phyloP scores from a whole-genome alignment of 1,140 invertebrate genomes.

The Pseudachorutes palmiensis region DNA sequence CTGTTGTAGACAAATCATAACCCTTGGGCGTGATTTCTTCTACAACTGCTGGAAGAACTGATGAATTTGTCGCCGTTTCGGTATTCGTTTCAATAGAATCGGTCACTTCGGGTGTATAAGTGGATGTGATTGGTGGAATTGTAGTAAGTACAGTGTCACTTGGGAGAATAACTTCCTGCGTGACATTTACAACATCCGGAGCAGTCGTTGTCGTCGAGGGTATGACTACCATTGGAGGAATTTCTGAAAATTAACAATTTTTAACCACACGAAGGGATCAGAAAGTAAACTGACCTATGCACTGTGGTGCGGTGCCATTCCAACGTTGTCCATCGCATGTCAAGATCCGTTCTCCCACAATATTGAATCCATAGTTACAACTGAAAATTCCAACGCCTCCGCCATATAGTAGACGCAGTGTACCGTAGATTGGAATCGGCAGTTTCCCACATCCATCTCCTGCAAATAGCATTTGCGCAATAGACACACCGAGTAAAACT shows the following conservation, averaged over 20 bases:
- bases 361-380: constrained; percentile 13
- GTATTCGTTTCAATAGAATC: too few species aligned
- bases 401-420: constrained; percentile 18
- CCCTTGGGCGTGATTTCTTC: too few species aligned
- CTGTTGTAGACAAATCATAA: too few species aligned
- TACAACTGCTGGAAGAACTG: too few species aligned
- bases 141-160: too few species aligned
- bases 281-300: constrained; percentile 11
- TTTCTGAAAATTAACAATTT: constrained; percentile 14
- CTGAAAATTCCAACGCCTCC: constrained; percentile 27
- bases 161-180: too few species aligned
- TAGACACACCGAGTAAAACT: too few species aligned
- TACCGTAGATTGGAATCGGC: constrained; percentile 7
- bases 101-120: too few species aligned
- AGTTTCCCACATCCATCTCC: constrained; percentile 25
- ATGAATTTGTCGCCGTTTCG: too few species aligned
- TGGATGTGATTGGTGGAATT: too few species aligned
- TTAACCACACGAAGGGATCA: background rate
- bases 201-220: background rate
- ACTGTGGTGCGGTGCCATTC: constrained; percentile 31
- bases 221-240: constrained; percentile 3
- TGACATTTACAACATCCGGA: background rate
- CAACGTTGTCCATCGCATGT: constrained; percentile 23
- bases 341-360: constrained; percentile 19
- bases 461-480: constrained; percentile 13